These are phyloP conservation scores for Smutsia temminckii DNA, from an alignment of 2,797 vertebrate genomes.

Conservation along the genomic window DNA sequence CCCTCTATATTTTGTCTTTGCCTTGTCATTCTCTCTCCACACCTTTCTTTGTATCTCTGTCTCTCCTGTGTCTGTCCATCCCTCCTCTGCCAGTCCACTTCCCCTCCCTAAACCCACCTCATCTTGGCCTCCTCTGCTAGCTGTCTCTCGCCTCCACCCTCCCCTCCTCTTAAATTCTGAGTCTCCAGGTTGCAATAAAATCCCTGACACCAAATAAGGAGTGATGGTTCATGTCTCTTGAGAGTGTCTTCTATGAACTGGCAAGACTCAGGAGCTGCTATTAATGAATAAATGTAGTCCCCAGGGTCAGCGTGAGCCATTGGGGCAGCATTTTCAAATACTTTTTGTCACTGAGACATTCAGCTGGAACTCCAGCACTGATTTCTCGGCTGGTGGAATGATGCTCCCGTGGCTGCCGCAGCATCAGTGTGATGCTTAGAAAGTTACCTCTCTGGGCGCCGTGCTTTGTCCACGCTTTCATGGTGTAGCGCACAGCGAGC, in stretches of 20 bases:
- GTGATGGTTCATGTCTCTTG: slow-evolving; percentile 61
- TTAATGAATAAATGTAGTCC: slow-evolving; percentile 56
- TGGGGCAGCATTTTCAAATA: neutral
- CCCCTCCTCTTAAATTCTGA: neutral
- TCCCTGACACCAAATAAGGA: slow-evolving; percentile 63
- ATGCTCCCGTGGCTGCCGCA: neutral
- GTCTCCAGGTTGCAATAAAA: slow-evolving; percentile 51
- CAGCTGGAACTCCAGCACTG: neutral
- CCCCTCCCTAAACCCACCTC: neutral
- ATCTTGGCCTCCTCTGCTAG: neutral
- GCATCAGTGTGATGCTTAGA: neutral
- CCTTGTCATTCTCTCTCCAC: neutral
- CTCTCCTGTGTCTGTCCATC: neutral
- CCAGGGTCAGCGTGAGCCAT: neutral
- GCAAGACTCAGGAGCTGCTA: slow-evolving; percentile 52
- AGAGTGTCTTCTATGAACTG: slow-evolving; percentile 66
- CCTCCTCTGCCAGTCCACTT: neutral
- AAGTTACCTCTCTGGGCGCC: neutral
- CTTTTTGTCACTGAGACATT: neutral
- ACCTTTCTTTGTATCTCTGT: neutral
- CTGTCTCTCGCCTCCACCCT: neutral
- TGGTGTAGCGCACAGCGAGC: no score
- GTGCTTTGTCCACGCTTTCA: accelerated
- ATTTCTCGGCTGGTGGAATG: neutral
- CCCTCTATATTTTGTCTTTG: neutral